Base-by-base conservation (phyloP, 2,888 invertebrate species). In the Dynastes tityus region DNA sequence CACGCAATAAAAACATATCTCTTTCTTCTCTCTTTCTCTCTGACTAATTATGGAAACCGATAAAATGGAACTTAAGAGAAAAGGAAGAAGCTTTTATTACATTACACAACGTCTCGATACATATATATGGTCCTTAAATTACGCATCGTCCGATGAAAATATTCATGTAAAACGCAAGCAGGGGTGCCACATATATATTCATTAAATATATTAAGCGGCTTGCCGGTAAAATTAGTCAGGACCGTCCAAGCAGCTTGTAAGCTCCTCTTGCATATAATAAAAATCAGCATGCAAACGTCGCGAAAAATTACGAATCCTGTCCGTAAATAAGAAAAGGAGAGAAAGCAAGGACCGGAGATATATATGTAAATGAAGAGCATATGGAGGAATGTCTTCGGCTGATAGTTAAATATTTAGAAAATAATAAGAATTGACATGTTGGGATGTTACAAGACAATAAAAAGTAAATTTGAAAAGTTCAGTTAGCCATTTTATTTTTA, bases 251-350 rank as follows among this genome's bases (percentile, higher is more conserved):
- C 55, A 29, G 55, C 65, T 77, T 58, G 68, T 68, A 68, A 63
- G 32, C 29, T 29, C 61, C 61, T 32, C 29, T 63, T 45, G 16
- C n/a, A 27, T 68, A 68, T 68, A 68, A 68, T 51, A 58, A 77
- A 63, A 45, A 68, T 53, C 70, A 40, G 79, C 80, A 78, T 77
- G 78, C 78, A 76, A 1, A 71, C 37, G 37, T 61, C 49, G 64
- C 32, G 77, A 68, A 77, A 70, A 80, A 87, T 84, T 86, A 86
- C 86, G 86, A 86, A 83, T 77, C 82, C 80, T 82, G 83, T 85
- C 84, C 82, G 79, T 85, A 83, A 84, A 88, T 88, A 88, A 88
- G 87, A 87, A 87, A 87, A 37, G 32, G 32, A 45, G 45, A 8
- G 11, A 45, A 45, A 45, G 8, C 8, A 45, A 45, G 8, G 45